phyloP scores from a whole-genome alignment of 2,113 vertebrate genomes.

The Colossoma macropomum region DNA sequence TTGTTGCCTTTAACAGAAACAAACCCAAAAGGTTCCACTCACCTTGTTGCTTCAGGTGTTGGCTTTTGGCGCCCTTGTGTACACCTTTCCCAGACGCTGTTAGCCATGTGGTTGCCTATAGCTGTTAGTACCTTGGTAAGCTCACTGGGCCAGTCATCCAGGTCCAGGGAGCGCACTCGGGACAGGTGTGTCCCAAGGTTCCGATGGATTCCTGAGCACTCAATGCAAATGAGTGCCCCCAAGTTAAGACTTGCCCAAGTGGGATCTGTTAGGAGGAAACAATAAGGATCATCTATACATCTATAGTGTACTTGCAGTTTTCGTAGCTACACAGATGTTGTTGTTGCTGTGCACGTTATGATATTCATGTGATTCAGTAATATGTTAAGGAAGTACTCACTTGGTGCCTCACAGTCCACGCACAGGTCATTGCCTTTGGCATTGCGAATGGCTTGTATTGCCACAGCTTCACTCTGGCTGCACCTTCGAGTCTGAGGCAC shows the following conservation, averaged over 20 bases:
- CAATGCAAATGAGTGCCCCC: conserved; percentile 94
- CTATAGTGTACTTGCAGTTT: neutral
- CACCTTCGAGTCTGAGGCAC: conserved; percentile 84
- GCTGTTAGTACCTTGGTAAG: conserved; percentile 90
- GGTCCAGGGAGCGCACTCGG: conserved; percentile 91
- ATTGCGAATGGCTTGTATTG: conserved; percentile 92
- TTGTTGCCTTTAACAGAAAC: neutral
- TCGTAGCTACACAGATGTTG: neutral
- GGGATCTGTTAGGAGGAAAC: conserved; percentile 79
- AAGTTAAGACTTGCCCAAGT: conserved; percentile 96
- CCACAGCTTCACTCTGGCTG: conserved; percentile 95
- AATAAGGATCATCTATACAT: neutral
- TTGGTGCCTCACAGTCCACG: conserved; percentile 90
- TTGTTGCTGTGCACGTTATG: neutral
- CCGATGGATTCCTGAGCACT: conserved; percentile 95
- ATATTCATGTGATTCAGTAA: neutral
- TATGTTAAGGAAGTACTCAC: conserved; percentile 75
- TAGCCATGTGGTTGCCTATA: conserved; percentile 93
- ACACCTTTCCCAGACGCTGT: conserved; percentile 92
- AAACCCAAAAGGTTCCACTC: conserved; percentile 2
- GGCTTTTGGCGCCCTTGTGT: conserved; percentile 87
- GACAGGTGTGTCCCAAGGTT: conserved; percentile 96
- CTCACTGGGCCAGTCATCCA: conserved; percentile 95
- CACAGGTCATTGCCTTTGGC: conserved; percentile 92
- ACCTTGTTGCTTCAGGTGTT: conserved; percentile 86